Evolutionary conservation across 2,113 vertebrate species (phyloP).

Genomic region (Sapajus apella): DNA sequence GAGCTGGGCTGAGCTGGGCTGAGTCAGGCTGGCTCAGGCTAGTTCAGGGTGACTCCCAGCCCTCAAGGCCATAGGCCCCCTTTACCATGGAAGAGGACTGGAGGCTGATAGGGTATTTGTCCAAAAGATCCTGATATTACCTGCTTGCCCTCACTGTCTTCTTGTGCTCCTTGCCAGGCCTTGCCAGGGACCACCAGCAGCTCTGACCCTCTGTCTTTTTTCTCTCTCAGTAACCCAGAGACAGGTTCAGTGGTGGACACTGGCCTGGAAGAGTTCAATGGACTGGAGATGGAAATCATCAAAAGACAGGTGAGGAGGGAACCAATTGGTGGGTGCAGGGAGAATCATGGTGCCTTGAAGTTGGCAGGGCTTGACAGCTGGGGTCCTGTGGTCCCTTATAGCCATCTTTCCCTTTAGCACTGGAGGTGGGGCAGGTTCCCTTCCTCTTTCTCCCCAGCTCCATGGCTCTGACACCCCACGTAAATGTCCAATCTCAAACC

Average conservation of each 20-base stretch:
- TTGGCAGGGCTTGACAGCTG: neutral
- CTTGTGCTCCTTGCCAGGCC: neutral
- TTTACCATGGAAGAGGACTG: neutral
- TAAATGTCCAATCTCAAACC: neutral
- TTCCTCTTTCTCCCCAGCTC: neutral
- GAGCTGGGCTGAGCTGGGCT: neutral
- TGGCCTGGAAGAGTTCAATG: conserved; percentile 18
- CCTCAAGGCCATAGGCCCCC: neutral
- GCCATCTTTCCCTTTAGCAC: neutral
- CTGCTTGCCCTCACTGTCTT: neutral
- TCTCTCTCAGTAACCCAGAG: conserved; percentile 57
- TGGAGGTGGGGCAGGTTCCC: neutral
- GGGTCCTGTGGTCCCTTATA: neutral
- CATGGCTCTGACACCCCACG: neutral
- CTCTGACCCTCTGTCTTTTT: neutral
- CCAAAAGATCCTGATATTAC: neutral
- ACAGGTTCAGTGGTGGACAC: neutral
- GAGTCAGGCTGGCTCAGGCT: neutral
- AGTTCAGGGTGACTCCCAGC: too few relatives aligned
- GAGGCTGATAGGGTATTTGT: neutral
- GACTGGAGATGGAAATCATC: conserved; percentile 73
- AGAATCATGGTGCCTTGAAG: neutral
- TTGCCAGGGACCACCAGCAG: neutral
- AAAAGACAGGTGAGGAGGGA: conserved; percentile 77
- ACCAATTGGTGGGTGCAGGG: neutral